Evolutionary conservation across 1,140 invertebrate genomes (phyloP).

Genomic region (Caenorhabditis elegans): WBcel235 BX284605.5:6405001-6405500

Average conservation of each 20-base stretch:
- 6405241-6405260: conserved; percentile 22
- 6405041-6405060: conserved; percentile 4
- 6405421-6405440: conserved; percentile 21
- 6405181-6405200: not conserved
- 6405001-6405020: conserved; percentile 47
- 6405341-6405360: conserved; percentile 19
- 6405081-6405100: conserved; percentile 32
- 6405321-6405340: conserved; percentile 41
- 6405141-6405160: conserved; percentile 37
- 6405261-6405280: conserved; percentile 36
- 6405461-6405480: conserved; percentile 2
- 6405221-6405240: conserved; percentile 18
- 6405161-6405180: conserved; percentile 27
- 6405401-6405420: not conserved
- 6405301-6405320: conserved; percentile 26
- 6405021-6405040: conserved; percentile 24
- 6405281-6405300: conserved; percentile 35
- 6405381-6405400: conserved; percentile 36
- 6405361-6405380: conserved; percentile 43
- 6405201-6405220: not conserved
- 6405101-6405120: conserved; percentile 23
- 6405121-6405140: not conserved
- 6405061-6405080: conserved; percentile 28
- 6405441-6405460: conserved; percentile 39
- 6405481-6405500: conserved; percentile 2